A percentile compares a stretch with the other conserved stretches of the same genome.
These are phyloP conservation scores for Brachyhypopomus occidentalis DNA, from an alignment of 2,113 vertebrate genomes.

Conservation along the genomic window DNA sequence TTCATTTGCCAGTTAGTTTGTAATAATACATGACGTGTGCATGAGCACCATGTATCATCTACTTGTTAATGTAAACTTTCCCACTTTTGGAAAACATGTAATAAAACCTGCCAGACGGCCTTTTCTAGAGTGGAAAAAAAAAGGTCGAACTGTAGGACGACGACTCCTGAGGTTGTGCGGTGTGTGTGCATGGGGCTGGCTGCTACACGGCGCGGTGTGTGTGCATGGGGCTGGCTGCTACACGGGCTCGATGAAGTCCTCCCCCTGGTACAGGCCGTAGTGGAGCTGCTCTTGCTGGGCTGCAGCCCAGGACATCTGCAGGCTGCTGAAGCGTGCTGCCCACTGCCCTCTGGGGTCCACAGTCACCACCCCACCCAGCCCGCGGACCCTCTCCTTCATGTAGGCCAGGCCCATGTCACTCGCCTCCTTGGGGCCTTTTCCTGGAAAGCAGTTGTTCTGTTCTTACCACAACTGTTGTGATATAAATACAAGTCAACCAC, in stretches of 20 bases:
- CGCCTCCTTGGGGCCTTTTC: conserved; percentile 79
- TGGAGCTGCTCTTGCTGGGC: conserved; percentile 78
- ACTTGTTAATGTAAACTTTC: too few relatives aligned
- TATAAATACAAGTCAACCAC: not conserved
- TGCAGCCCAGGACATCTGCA: conserved; percentile 88
- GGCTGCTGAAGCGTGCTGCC: conserved; percentile 82
- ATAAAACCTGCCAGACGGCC: too few relatives aligned
- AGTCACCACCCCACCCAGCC: conserved; percentile 83
- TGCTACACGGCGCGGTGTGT: too few relatives aligned
- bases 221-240: conserved; percentile 40
- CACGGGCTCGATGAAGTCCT: conserved; percentile 63
- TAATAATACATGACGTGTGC: not conserved
- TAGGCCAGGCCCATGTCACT: conserved; percentile 77
- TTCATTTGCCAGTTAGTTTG: not conserved
- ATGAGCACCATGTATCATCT: not conserved
- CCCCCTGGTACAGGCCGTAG: conserved; percentile 73
- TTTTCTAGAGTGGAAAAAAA: too few relatives aligned
- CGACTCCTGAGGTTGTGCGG: not conserved
- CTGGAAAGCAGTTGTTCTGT: conserved; percentile 66
- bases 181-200: not conserved
- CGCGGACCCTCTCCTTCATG: conserved; percentile 84
- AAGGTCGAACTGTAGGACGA: too few relatives aligned
- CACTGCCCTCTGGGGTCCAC: conserved; percentile 82
- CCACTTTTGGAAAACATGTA: too few relatives aligned
- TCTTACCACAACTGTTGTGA: not conserved